Evolutionary conservation across 2,888 invertebrate species (phyloP), one percentile per base, ranked within the genome.

Genomic region (Lymantria dispar): DNA sequence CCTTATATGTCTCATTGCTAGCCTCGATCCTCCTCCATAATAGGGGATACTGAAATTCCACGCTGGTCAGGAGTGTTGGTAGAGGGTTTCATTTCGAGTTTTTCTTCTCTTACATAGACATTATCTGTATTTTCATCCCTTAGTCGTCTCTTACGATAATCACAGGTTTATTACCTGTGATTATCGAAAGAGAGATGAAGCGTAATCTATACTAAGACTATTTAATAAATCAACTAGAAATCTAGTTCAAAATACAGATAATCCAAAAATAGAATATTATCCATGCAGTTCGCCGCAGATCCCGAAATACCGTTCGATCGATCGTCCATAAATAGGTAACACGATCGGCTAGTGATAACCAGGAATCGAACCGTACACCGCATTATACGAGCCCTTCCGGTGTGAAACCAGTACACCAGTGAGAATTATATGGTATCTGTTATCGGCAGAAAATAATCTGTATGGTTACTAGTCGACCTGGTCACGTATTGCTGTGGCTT

Each of bases 351-450:
- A 63, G 47, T 47, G 40, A 75, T 67, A 58, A 64, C 47, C 64
- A 61, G 68, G 76, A 76, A 68, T 57, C 66, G 64, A 75, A 71
- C 70, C 74, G 64, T 68, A 60, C 56, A 72, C 74, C 69, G 61
- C 70, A 68, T 53, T 54, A 57, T 54, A 56, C 56, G 56, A 56
- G 56, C 56, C 44, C 42, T 65, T 62, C 60, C 65, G 55, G 52
- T 51, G 44, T 57, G 46, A 56, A 62, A 62, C 59, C 56, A 47
- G 39, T 54, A 60, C 42, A 43, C 38, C 40, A 53, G n/a, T 43
- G 41, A 12, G 47, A 29, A 37, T 43, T 45, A 49, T 55, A 60
- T 51, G 45, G 47, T 45, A 64, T 56, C 48, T 41, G 37, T 29
- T 2, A 13, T 50, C 48, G 47, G 52, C 40, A 22, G 22, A 22